Percentiles rank a stretch among this genome's conserved stretches.
phyloP scores from a whole-genome alignment of 2,797 vertebrate species.

The Microhierax caerulescens region DNA sequence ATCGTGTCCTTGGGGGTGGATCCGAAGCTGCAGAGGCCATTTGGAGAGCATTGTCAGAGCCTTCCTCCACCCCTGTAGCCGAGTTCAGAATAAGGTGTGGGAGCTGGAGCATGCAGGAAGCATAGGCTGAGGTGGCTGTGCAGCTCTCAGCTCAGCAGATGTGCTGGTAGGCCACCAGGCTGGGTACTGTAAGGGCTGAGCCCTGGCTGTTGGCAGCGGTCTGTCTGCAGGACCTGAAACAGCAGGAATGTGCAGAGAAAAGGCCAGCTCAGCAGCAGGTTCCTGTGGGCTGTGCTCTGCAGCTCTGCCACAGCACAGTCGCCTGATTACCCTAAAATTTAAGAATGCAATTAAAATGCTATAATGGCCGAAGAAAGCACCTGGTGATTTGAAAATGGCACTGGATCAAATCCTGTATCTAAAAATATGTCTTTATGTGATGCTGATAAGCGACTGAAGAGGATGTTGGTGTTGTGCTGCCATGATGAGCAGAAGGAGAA shows the following conservation, averaged over 20 bases:
- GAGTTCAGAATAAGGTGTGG: background rate
- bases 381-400: background rate
- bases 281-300: background rate
- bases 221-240: background rate
- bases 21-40: fast-evolving
- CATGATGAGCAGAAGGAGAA: background rate
- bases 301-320: background rate
- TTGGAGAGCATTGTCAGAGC: background rate
- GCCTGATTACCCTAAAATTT: background rate
- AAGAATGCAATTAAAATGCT: background rate
- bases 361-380: background rate
- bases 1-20: fast-evolving
- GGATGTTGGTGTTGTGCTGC: background rate
- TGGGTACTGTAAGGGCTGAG: background rate
- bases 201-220: fast-evolving
- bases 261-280: background rate
- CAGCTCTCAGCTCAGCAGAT: background rate
- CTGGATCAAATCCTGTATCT: background rate
- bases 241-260: background rate
- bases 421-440: background rate
- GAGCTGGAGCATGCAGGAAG: background rate
- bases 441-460: background rate
- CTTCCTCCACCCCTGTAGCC: background rate
- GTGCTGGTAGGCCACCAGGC: background rate
- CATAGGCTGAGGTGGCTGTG: background rate